phyloP scores from a whole-genome alignment of 2,888 invertebrate genomes.

The Boloria selene region DNA sequence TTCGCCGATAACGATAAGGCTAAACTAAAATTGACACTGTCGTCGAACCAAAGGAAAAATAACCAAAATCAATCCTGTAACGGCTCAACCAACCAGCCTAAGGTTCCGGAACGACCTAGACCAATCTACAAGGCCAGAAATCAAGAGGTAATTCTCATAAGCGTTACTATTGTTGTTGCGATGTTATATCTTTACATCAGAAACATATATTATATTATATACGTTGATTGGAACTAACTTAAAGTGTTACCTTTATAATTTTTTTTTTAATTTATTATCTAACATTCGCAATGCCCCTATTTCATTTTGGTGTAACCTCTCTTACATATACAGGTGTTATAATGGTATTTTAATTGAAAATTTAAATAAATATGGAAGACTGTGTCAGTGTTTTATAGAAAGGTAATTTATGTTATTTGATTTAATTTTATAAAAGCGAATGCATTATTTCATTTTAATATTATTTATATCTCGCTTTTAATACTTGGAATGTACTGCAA shows the following conservation, averaged over 20 bases:
- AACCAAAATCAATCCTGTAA: conserved; percentile 47
- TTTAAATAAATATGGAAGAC: not conserved
- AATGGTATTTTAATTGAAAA: not conserved
- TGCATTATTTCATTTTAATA: conserved; percentile 5
- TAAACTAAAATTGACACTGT: conserved; percentile 68
- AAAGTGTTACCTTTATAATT: not conserved
- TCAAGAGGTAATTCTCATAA: conserved; percentile 76
- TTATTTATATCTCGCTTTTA: conserved; percentile 27
- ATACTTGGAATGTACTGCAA: conserved; percentile 36
- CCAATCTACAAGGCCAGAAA: conserved; percentile 52
- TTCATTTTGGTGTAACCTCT: conserved; percentile 46
- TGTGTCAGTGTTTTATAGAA: not conserved
- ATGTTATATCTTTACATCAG: conserved; percentile 58
- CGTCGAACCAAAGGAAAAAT: conserved; percentile 59
- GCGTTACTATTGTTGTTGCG: conserved; percentile 69
- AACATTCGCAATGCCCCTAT: conserved; percentile 51
- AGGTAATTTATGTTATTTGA: conserved; percentile 10
- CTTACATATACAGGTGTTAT: not conserved
- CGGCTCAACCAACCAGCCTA: conserved; percentile 47
- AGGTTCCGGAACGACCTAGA: conserved; percentile 40
- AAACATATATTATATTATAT: conserved; percentile 50
- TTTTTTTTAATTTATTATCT: conserved; percentile 9
- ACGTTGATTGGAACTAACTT: conserved; percentile 37
- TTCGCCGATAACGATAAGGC: conserved; percentile 71
- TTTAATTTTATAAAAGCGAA: conserved; percentile 1